Evolutionary conservation across 1,140 invertebrate species (phyloP).

Genomic region (Drosophila rhopaloa): DNA sequence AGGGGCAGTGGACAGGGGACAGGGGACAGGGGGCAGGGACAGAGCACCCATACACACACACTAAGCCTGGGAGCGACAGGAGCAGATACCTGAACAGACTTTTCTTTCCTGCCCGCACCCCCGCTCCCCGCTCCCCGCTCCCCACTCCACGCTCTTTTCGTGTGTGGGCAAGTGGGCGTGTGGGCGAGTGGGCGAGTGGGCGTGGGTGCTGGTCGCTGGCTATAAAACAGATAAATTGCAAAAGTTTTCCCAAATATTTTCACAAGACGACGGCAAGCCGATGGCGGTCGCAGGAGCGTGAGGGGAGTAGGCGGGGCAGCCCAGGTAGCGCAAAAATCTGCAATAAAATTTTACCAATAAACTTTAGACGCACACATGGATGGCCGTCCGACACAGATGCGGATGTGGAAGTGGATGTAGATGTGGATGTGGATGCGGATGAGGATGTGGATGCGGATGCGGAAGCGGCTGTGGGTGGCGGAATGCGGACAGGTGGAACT

Average conservation of each 20-base stretch:
- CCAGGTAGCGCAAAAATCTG: constrained; percentile 70
- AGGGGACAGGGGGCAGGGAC: background rate
- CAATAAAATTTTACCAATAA: constrained; percentile 83
- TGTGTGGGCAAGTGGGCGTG: background rate
- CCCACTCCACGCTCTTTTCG: constrained; percentile 2
- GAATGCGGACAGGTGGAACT: constrained; percentile 73
- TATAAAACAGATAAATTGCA: constrained; percentile 83
- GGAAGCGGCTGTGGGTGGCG: constrained; percentile 4
- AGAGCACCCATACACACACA: constrained; percentile 1
- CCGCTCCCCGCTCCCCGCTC: background rate
- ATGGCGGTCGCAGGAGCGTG: background rate
- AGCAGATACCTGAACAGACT: constrained; percentile 63
- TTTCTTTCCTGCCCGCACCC: constrained; percentile 8
- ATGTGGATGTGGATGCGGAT: constrained; percentile 5
- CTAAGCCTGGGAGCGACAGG: constrained; percentile 66
- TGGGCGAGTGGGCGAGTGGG: constrained; percentile 5
- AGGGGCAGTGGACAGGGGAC: background rate
- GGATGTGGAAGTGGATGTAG: constrained; percentile 16
- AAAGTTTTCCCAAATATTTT: constrained; percentile 83
- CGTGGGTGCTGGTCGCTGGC: constrained; percentile 67
- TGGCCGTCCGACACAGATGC: constrained; percentile 39
- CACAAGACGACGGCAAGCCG: constrained; percentile 68
- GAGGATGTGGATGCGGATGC: constrained; percentile 19
- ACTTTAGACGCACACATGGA: constrained; percentile 72
- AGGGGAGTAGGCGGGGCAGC: constrained; percentile 2